Percentiles rank a stretch among this genome's conserved stretches.
Evolutionary conservation across 2,797 vertebrate species (phyloP).

Genomic region (Paramormyrops hopkinsi): DNA sequence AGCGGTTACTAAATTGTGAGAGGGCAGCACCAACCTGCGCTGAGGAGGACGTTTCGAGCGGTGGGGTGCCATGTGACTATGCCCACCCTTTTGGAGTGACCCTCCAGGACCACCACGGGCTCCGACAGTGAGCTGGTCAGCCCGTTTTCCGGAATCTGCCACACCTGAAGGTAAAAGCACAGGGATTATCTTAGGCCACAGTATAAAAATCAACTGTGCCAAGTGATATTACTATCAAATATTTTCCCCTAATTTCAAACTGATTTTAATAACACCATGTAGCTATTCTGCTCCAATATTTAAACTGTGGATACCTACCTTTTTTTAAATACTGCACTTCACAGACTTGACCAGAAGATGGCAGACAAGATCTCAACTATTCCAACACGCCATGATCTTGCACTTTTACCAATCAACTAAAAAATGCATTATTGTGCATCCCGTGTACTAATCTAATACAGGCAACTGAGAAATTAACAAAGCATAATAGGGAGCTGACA

Average conservation of each 20-base stretch:
- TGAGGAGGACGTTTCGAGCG: constrained; percentile 87
- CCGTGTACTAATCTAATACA: neutral
- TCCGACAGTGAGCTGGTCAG: constrained; percentile 78
- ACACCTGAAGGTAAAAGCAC: constrained; percentile 68
- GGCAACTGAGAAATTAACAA: neutral
- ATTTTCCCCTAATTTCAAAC: neutral
- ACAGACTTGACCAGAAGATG: constrained; percentile 42
- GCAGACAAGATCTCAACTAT: constrained; percentile 41
- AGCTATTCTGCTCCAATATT: neutral
- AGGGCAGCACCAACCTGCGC: constrained; percentile 68
- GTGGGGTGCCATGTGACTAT: constrained; percentile 95
- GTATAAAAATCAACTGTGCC: neutral
- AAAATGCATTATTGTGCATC: neutral
- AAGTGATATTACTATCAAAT: neutral
- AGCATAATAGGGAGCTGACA: neutral
- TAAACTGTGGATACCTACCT: neutral
- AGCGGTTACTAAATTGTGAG: neutral
- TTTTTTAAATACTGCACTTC: constrained; percentile 25
- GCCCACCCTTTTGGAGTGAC: constrained; percentile 92
- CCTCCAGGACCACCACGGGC: constrained; percentile 82
- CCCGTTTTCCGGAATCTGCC: constrained; percentile 95
- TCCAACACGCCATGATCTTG: neutral
- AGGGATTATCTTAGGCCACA: neutral
- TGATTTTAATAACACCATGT: neutral
- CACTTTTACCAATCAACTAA: neutral